These are phyloP conservation scores for Hestina assimilis DNA, from an alignment of 1,140 invertebrate species.

Conservation along the genomic window DNA sequence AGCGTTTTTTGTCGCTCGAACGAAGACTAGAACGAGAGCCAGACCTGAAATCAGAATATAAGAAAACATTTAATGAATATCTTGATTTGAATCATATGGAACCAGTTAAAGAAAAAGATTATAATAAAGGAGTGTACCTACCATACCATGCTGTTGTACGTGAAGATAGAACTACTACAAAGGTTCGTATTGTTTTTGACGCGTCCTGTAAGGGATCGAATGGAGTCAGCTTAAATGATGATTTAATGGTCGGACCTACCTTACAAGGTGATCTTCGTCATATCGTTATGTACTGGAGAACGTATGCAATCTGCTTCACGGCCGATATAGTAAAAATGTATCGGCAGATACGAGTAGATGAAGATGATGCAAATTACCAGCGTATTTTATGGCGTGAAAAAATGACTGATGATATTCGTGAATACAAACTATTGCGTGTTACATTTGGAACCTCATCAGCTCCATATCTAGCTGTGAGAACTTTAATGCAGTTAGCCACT, in stretches of 20 bases:
- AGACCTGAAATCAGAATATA: too few species aligned
- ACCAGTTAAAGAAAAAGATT: too few species aligned
- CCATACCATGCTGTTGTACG: too few species aligned
- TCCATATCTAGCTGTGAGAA: slow-evolving; percentile 27
- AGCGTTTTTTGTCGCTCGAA: too few species aligned
- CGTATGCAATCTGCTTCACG: slow-evolving; percentile 41
- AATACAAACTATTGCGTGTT: slow-evolving; percentile 8
- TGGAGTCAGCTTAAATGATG: slow-evolving; percentile 31
- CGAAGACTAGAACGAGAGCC: too few species aligned
- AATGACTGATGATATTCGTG: slow-evolving; percentile 3
- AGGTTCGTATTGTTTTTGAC: slow-evolving; percentile 14
- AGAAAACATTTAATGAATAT: too few species aligned
- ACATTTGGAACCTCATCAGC: slow-evolving; percentile 25
- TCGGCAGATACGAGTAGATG: slow-evolving; percentile 37
- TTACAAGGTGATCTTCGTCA: slow-evolving; percentile 34
- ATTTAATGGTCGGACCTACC: slow-evolving; percentile 20
- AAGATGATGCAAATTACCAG: slow-evolving; percentile 42
- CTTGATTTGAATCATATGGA: too few species aligned
- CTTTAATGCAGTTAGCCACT: slow-evolving; percentile 19
- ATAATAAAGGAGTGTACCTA: too few species aligned
- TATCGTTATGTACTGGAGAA: slow-evolving; percentile 55
- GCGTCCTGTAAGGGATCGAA: slow-evolving; percentile 17
- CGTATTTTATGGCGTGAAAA: slow-evolving; percentile 41
- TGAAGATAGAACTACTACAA: too few species aligned
- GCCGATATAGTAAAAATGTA: slow-evolving; percentile 68